phyloP scores from a whole-genome alignment of 2,113 vertebrate genomes.

The Oreocharis arfaki region DNA sequence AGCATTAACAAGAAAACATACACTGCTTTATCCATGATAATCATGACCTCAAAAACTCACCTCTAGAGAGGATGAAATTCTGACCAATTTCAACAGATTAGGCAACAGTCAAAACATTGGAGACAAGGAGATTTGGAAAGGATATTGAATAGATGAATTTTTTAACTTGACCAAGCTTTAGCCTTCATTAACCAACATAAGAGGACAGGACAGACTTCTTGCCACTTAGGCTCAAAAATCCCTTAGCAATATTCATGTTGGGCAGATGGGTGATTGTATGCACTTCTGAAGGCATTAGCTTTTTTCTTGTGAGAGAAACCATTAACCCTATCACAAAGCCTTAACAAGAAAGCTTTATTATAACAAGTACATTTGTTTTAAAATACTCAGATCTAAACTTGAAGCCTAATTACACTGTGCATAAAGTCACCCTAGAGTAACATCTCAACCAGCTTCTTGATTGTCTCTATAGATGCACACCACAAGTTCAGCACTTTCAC shows the following conservation, averaged over 20 bases:
- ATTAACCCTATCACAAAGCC: neutral
- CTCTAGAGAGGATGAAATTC: neutral
- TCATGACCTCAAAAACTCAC: neutral
- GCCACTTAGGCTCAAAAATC: neutral
- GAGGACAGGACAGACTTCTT: neutral
- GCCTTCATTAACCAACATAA: neutral
- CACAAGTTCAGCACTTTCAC: neutral
- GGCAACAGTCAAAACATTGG: neutral
- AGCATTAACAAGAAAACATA: neutral
- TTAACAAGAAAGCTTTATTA: neutral
- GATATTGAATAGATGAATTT: neutral
- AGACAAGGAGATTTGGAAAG: neutral
- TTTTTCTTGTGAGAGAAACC: neutral
- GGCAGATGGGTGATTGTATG: neutral
- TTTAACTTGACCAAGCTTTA: neutral
- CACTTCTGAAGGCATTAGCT: neutral
- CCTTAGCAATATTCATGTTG: neutral
- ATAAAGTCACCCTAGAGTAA: neutral
- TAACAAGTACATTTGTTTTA: neutral
- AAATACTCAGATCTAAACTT: neutral
- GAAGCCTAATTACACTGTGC: neutral
- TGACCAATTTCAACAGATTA: neutral
- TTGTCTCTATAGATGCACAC: neutral
- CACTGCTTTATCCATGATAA: fast-evolving
- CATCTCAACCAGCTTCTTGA: neutral